Evolutionary conservation across 2,113 vertebrate species (phyloP), one percentile per base, ranked within the genome.

Genomic region (Crotalus helleri): DNA sequence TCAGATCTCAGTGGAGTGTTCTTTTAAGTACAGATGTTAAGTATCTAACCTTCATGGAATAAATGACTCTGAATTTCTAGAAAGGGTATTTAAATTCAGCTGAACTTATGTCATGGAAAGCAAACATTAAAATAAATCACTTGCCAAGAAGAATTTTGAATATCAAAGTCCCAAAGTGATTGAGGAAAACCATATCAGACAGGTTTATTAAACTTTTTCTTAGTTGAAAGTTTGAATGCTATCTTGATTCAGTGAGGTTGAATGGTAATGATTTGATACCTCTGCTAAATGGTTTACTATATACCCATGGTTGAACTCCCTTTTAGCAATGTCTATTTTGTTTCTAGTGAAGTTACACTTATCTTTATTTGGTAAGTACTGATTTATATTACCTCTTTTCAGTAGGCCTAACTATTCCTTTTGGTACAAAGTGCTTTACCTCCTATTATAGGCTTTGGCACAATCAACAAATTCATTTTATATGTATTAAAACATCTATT

Each of bases 21-120:
- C 29, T 69, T 69, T 69, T 12, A 69, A 69, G 29, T 69, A 69
- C 12, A 69, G 64, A n/a, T n/a, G 29, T 69, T 69, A 69, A n/a
- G 64, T 69, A n/a, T n/a, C 64, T 69, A 69, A 69, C 4, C 64
- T 86, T n/a, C 51, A 51, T 54, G 23, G 39, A 49, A 19, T 33
- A 49, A 15, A 58, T 91, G 55, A 86, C 39, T 86, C 15, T 51
- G 91, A 87, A 87, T 57, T 46, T 19, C 39, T 59, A 91, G 55
- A 6, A 13, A 44, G 53, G 15, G 26, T 29, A 64, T 81, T 69
- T 17, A 55, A 59, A 29, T 49, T 19, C 89, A 85, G 44, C 7
- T 93, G 85, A 61, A 88, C 87, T 88, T 89, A 55, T 44, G 64
- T 39, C n/a, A 74, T n/a, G n/a, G 46, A 54, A 92, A 49, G 81